phyloP scores from a whole-genome alignment of 2,113 vertebrate species.

The Podilymbus podiceps region DNA sequence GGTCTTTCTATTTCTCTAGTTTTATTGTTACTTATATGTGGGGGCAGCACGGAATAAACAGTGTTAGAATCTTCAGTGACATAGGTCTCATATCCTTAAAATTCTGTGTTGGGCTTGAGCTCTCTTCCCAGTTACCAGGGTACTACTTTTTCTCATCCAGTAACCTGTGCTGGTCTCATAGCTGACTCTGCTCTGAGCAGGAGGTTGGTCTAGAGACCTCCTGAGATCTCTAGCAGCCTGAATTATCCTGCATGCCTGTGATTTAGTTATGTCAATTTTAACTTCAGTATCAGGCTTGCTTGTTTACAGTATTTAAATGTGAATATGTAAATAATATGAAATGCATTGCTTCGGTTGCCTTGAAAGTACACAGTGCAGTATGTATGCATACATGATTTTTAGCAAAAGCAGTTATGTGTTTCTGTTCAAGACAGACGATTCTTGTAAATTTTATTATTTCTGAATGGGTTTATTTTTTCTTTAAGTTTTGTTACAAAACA shows the following conservation, averaged over 20 bases:
- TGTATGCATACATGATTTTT: rapidly evolving
- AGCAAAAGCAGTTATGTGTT: not conserved
- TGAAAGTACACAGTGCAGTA: not conserved
- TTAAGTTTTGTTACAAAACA: not conserved
- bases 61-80: not conserved
- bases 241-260: not conserved
- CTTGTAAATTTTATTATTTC: not conserved
- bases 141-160: not conserved
- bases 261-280: not conserved
- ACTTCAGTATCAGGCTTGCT: not conserved
- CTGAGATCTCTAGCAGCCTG: not conserved
- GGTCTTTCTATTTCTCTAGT: not conserved
- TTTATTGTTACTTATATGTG: not conserved
- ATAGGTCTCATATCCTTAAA: not conserved
- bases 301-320: not conserved
- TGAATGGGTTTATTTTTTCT: not conserved
- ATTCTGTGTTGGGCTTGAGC: not conserved
- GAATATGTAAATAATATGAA: not conserved
- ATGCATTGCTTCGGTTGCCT: not conserved
- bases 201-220: not conserved
- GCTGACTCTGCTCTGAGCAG: not conserved
- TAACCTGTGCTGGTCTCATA: not conserved
- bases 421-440: not conserved
- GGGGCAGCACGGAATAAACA: not conserved
- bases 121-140: not conserved